Evolutionary conservation across 2,888 invertebrate species (phyloP), one percentile per base, ranked within the genome.

Genomic region (Pristionchus exspectatus): DNA sequence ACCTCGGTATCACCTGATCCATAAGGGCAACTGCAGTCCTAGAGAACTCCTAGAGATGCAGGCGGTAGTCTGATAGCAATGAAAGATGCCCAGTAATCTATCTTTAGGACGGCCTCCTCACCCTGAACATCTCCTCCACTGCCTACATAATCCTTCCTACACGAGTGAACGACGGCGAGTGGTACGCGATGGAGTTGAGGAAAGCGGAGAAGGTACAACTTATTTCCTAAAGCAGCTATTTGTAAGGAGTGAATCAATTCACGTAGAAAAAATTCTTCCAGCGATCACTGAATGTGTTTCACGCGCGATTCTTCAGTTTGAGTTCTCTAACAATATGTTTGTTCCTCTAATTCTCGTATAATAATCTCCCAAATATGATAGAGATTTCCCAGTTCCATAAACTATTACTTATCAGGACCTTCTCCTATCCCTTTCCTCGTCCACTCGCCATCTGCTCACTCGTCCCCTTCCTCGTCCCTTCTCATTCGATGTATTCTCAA

Each of bases 111-210:
- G 94, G 94, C n/a, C 90, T 88, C 10, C 89, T 94, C 14, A 90
- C 91, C 4, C 87, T 93, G 24, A 92, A 92, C 89, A 87, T 93
- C 16, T 91, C 92, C 30, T 91, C 92, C 5, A 90, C 90, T 14
- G 81, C 90, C 33, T 91, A 91, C 77, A 74, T 90, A 16, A 59
- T 94, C n/a, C 88, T 93, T 10, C 91, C 93, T 7, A 89, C 93
- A n/a, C 88, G 89, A 59, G 69, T 94, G 44, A 94, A 94, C 89
- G 94, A 94, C 89, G 94, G 92, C 14, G 89, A 91, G 66, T 94
- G 94, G 94, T 94, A 94, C 89, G 91, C 84, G 10, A 63, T 94
- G 1, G 85, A 85, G 24, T 24, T 92, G 30, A 86, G 69, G 38
- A 92, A 92, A 44, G 89, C 91, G 5, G 72, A 77, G 21, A 92